phyloP scores from a whole-genome alignment of 2,888 invertebrate species.

The Onchidella celtica region DNA sequence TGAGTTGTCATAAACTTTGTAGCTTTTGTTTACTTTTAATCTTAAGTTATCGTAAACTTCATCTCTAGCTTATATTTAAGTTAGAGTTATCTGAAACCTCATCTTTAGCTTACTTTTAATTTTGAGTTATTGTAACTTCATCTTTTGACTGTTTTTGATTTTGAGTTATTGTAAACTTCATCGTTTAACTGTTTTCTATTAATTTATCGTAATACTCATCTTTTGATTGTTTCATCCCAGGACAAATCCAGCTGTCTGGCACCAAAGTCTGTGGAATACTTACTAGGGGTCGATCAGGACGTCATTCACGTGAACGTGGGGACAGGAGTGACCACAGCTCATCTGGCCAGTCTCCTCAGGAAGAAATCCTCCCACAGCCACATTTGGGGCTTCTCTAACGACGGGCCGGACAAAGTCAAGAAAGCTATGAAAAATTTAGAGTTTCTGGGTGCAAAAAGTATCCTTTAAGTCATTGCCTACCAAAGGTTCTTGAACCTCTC shows the following conservation, averaged over 20 bases:
- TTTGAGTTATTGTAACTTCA: no score
- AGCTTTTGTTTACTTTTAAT: no score
- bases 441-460: constrained; percentile 73
- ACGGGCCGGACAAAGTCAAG: constrained; percentile 56
- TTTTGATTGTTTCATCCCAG: no score
- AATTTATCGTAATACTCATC: no score
- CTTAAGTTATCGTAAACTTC: no score
- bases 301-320: constrained; percentile 77
- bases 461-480: constrained; percentile 55
- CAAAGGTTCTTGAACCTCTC: not conserved
- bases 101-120: no score
- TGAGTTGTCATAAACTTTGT: no score
- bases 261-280: constrained; percentile 72
- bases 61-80: no score
- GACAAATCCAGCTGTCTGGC: constrained; percentile 79
- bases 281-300: constrained; percentile 76
- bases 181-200: no score
- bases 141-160: no score
- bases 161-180: no score
- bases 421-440: constrained; percentile 67
- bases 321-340: constrained; percentile 74
- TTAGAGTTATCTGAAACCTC: no score
- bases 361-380: constrained; percentile 61
- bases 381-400: constrained; percentile 72
- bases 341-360: constrained; percentile 74